Evolutionary conservation across 2,797 vertebrate species (phyloP).

Genomic region (Enteromius treurensis): DNA sequence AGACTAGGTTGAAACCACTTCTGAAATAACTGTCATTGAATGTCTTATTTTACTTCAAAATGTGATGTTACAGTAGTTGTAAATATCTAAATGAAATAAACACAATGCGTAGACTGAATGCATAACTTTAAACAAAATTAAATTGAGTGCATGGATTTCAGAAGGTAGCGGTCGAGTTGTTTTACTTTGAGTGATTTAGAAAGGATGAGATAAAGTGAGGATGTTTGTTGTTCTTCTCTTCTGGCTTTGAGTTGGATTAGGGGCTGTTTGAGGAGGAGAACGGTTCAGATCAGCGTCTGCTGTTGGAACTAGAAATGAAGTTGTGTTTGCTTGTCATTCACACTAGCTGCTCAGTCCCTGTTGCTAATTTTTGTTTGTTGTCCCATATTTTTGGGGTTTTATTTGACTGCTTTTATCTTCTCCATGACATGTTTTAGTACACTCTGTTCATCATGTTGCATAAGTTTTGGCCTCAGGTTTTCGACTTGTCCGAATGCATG

Average conservation of each 20-base stretch:
- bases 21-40: not conserved
- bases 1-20: not conserved
- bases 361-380: not conserved
- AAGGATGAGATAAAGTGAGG: not conserved
- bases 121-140: no score
- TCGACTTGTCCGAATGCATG: not conserved
- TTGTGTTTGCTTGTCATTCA: not conserved
- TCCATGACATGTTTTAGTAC: not conserved
- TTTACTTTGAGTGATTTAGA: not conserved
- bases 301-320: not conserved
- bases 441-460: not conserved
- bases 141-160: not conserved
- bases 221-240: slow-evolving; percentile 55
- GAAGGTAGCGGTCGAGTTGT: not conserved
- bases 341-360: not conserved
- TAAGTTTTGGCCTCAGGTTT: slow-evolving; percentile 3
- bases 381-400: not conserved
- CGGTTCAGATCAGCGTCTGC: not conserved
- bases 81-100: no score
- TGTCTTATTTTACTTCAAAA: not conserved
- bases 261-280: slow-evolving; percentile 66
- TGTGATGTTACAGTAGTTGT: not conserved
- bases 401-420: not conserved
- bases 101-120: no score
- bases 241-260: slow-evolving; percentile 66